Evolutionary conservation across 2,888 invertebrate species (phyloP), one percentile per base, ranked within the genome.

Genomic region (Lochmaea capreae): DNA sequence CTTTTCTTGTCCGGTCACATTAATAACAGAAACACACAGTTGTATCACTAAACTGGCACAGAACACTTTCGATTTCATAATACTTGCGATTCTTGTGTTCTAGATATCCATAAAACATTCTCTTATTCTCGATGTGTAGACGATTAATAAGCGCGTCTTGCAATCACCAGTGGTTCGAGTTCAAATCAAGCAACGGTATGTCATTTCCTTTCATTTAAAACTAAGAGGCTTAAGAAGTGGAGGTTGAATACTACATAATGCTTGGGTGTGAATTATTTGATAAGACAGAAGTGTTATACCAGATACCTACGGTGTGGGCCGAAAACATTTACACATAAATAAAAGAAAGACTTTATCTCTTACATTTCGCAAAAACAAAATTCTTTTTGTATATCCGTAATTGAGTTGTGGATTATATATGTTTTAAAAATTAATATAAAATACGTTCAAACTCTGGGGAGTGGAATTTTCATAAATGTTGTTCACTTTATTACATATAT

Each of bases 31-130:
- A 14, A 52, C 33, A 46, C 14, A 18, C 33, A 65, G 10, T 65
- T 52, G 18, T 46, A 65, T 46, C 46, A 65, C 22, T 26, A 65
- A 14, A 52, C 42, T 65, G 26, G 52, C 18, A 65, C 65, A 65
- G 3, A 52, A 65, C 1, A 65, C 14, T 22, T n/a, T 65, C 49
- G 49, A 65, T 65, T 65, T 65, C 65, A 65, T 65, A 65, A 65
- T 63, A 33, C 14, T 12, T 16, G 63, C 1, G 63, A 63, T 49
- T 65, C 52, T 54, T 54, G 16, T 52, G 52, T 33, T 52, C 65
- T 26, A 65, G 65, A n/a, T 65, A 65, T 33, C 65, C 33, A 52
- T n/a, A 26, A n/a, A 46, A 65, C 65, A 65, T 65, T 49, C 65
- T 65, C 52, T 16, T 52, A 65, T 33, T 14, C 26, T 65, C 52